Conservation (phyloP, 2,113 vertebrate genomes). For the Aramus guarauna region DNA sequence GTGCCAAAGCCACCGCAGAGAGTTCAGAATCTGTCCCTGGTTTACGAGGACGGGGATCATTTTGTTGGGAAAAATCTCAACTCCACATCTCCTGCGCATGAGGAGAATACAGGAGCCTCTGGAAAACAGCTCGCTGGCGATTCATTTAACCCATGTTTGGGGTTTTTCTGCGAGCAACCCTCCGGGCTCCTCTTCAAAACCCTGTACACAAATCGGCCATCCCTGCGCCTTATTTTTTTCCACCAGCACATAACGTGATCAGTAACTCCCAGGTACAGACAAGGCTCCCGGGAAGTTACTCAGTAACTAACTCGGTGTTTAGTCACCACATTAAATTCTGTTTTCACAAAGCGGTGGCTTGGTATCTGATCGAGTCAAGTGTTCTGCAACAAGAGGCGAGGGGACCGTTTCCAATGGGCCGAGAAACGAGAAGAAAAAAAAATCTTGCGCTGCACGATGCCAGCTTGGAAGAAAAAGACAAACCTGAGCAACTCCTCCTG, state of each 20-base stretch:
- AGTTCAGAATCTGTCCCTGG: neutral
- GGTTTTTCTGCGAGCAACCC: neutral
- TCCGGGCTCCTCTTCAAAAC: neutral
- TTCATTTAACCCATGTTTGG: neutral
- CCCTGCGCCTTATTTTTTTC: too few relatives aligned
- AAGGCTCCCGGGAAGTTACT: neutral
- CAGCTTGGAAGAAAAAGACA: neutral
- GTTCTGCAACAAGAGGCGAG: neutral
- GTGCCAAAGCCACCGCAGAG: accelerated
- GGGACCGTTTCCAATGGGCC: accelerated
- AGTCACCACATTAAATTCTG: neutral
- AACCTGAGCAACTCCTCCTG: neutral
- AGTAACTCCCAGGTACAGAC: neutral
- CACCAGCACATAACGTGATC: neutral
- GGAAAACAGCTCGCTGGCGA: neutral
- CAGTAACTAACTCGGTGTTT: neutral
- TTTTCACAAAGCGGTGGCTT: neutral
- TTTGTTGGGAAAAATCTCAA: neutral
- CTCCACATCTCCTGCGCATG: neutral
- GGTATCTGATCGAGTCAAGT: neutral
- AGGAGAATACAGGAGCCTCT: neutral
- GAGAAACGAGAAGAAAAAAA: neutral
- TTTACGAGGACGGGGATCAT: accelerated
- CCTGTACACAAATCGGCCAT: accelerated
- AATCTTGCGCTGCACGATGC: accelerated